Evolutionary conservation across 2,888 invertebrate genomes (phyloP).

Genomic region (Noctua fimbriata): DNA sequence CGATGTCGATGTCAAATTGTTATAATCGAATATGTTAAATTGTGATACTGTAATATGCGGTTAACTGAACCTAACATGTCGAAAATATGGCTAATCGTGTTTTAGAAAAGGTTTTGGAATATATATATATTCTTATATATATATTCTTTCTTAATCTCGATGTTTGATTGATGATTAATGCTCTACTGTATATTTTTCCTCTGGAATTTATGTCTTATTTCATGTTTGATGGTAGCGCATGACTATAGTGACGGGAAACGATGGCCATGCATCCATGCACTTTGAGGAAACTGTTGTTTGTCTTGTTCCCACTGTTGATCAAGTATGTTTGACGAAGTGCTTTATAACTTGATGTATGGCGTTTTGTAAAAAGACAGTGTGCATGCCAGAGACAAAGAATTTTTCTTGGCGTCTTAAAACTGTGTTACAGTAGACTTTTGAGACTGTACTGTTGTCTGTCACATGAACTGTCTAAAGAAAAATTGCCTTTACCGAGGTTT

Average conservation of each 20-base stretch:
- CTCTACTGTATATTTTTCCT: background rate
- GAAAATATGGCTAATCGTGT: background rate
- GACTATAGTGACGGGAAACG: slow-evolving; percentile 24
- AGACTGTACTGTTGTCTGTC: background rate
- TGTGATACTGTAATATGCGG: background rate
- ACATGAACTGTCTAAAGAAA: background rate
- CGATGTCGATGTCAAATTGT: background rate
- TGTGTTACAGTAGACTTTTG: background rate
- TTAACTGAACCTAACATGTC: background rate
- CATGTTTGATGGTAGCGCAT: slow-evolving; percentile 27
- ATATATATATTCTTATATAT: no score
- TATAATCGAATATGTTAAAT: background rate
- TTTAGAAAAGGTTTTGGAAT: background rate
- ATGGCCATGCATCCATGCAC: slow-evolving; percentile 11
- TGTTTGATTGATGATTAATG: background rate
- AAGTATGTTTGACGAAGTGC: background rate
- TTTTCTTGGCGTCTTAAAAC: background rate
- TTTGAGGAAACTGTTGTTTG: slow-evolving; percentile 27
- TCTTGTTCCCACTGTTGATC: slow-evolving; percentile 1
- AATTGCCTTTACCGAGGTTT: rapidly evolving
- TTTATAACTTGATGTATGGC: background rate
- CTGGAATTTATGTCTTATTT: slow-evolving; percentile 9
- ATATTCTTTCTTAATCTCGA: background rate
- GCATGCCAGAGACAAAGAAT: background rate
- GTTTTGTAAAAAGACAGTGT: background rate